Evolutionary conservation across 2,113 vertebrate species (phyloP).

Genomic region (Theropithecus gelada): DNA sequence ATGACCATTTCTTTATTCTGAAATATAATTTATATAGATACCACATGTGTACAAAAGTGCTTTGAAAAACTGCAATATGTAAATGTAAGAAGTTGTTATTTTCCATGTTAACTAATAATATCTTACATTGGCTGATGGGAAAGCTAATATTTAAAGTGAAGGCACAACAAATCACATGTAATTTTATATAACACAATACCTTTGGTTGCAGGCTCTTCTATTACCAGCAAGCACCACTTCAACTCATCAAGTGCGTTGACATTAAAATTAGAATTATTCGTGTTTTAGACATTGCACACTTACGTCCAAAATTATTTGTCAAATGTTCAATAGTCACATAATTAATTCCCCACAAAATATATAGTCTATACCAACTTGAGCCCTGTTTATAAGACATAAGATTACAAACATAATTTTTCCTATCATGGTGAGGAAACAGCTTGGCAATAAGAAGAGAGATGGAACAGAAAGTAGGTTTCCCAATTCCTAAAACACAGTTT

Average conservation of each 20-base stretch:
- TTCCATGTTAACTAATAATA: slow-evolving; percentile 3
- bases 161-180: neutral
- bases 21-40: neutral
- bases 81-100: neutral
- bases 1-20: neutral
- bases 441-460: neutral
- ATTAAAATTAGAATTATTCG: slow-evolving; percentile 19
- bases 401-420: neutral
- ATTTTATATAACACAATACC: neutral
- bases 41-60: neutral
- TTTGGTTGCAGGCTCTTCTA: neutral
- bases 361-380: neutral
- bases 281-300: neutral
- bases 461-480: neutral
- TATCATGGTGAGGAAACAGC: neutral
- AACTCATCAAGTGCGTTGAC: neutral
- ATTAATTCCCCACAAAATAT: neutral
- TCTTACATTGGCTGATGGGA: neutral
- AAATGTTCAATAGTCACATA: neutral
- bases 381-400: neutral
- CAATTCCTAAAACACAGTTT: neutral
- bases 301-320: neutral
- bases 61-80: neutral
- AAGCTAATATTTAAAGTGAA: neutral
- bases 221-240: neutral